Conservation (phyloP, 2,113 vertebrate species). For the Tretioscincus oriximinensis region DNA sequence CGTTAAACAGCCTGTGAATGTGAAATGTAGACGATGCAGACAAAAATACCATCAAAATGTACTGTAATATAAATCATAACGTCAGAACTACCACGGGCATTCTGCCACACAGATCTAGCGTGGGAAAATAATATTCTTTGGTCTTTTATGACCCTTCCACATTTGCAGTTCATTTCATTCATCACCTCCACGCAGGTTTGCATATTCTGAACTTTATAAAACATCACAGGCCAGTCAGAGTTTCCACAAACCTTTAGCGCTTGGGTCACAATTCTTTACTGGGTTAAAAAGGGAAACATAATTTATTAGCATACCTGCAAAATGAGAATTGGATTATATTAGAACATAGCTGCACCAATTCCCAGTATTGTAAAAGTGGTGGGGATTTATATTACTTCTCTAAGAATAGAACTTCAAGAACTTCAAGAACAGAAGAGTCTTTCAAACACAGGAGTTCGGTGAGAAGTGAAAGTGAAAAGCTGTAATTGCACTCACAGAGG, state of each 20-base stretch:
- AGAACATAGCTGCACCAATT: background rate
- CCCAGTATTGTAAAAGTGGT: background rate
- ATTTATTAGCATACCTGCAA: background rate
- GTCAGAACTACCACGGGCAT: slow-evolving; percentile 1
- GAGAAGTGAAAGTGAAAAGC: background rate
- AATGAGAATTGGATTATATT: background rate
- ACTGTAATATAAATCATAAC: slow-evolving; percentile 33
- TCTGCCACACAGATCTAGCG: background rate
- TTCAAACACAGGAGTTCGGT: background rate
- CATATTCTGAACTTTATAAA: slow-evolving; percentile 18
- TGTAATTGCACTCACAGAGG: too few relatives aligned
- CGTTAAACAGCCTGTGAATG: accelerated
- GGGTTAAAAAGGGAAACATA: background rate
- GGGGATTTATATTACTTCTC: background rate
- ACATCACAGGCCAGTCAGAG: background rate
- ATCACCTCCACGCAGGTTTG: background rate
- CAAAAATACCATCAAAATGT: slow-evolving; percentile 21
- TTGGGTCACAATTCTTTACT: background rate
- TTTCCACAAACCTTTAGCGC: background rate
- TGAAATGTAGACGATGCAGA: background rate
- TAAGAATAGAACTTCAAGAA: background rate
- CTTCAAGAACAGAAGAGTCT: background rate
- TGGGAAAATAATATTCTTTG: slow-evolving; percentile 20
- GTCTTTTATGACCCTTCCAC: slow-evolving; percentile 17
- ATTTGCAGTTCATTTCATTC: background rate